Base-by-base conservation (phyloP, 2,113 vertebrate genomes). In the Phoenicopterus ruber region DNA sequence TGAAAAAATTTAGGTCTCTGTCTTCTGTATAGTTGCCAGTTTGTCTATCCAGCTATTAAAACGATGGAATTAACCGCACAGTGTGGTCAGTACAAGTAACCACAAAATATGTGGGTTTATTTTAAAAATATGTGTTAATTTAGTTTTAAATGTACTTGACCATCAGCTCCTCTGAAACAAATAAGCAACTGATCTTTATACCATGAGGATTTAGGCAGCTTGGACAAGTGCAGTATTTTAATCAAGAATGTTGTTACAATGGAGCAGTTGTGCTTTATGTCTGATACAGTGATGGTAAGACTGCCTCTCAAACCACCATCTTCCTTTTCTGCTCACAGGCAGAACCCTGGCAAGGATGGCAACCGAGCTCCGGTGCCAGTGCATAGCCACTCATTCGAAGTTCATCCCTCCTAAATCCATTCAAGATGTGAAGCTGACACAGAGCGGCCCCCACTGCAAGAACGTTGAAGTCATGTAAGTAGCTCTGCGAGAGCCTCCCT, bases 401-500 rank as follows among this genome's bases (percentile, higher is more conserved):
- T 96, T 92, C 70, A 99, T 99, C 76, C 97, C 95, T 7, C 97
- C 97, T 0, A 98, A 89, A 81, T 46, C 85, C 78, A 99, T 99
- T 2, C 86, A 95, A 28, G 99, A 98, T 2, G 79, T 99, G 89
- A 98, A 98, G 91, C 93, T 99, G 50, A 99, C 98, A 12, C 97
- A 98, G 31, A 98, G 98, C 2, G 99, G 98, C 42, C 98, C 99
- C 32, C 98, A 99, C 94, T 99, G 99, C 58, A 88, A 97, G 55
- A 97, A 98, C 1, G 96, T 98, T 4, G 99, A 99, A 98, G 98
- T 99, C 97, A 98, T 99, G 99, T 99, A 97, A 99, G 99, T 97
- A 86, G 67, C 87, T 94, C 82, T 22, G 70, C 55, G 70, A 66
- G 54, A 86, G 47, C 22, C 22, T 47, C 20, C 66, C 62, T 59